Evolutionary conservation across 1,140 invertebrate genomes (phyloP), one percentile per base, ranked within the genome.

Genomic region (Drepana arcuata): DNA sequence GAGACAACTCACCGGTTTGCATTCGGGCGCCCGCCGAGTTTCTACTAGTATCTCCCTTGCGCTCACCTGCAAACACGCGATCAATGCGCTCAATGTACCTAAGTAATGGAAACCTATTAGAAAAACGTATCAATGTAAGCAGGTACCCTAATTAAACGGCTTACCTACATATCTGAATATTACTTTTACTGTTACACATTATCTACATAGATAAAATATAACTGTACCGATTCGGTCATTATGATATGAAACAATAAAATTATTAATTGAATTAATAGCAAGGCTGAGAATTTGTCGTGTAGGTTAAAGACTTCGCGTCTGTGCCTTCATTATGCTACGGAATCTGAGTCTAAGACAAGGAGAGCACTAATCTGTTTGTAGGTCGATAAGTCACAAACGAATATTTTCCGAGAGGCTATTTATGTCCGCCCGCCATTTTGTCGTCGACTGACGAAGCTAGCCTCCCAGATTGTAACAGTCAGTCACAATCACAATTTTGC

Each of bases 1-100:
- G 9, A 21, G 34, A 44, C 34, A 75, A 81, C 78, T 82, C 71
- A 82, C 78, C 74, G 64, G 53, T 52, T 72, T 80, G 62, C 62
- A 80, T 53, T 75, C 65, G 49, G 69, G 58, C 46, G 73, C 60
- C 42, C 78, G 73, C 33, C 65, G 72, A 44, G 65, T 72, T 72
- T 82, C 71, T 72, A 79, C 65, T 40, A 81, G 66, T 68, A 78
- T 77, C 66, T 77, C 78, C 69, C 72, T 66, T 48, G 72, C 71
- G 66, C 57, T 78, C 62, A 82, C 74, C 78, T 82, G 74, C 61
- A 68, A 79, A 77, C 68, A 82, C 64, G 74, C 68, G 64, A 77
- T 72, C 62, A 80, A 66, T 71, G 60, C 66, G 65, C 72, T 77
- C 60, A 70, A 56, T 73, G 58, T 70, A 62, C 46, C 47, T n/a